Base-by-base conservation (phyloP, 2,888 invertebrate species). In the Tortricodes alternella region DNA sequence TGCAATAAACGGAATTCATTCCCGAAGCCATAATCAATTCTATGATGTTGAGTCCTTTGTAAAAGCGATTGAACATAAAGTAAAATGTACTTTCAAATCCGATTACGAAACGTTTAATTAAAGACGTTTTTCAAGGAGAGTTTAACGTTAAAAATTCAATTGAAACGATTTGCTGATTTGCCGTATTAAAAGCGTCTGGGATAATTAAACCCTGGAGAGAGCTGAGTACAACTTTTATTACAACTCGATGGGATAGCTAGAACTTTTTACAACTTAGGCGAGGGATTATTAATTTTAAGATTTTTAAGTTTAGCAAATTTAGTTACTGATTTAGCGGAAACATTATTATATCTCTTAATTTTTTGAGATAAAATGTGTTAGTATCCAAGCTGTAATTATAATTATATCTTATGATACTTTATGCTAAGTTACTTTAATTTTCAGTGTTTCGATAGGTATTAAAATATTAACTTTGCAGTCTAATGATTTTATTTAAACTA, bases 61-160 rank as follows among this genome's bases (percentile, higher is more conserved):
- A n/a, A 34, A 46, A 39, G 46, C 11, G 39, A 9, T 11, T 21
- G 5, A 11, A 6, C 18, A 6, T 29, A 39, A 46, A 46, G 39
- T 34, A 32, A 29, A 53, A 46, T 19, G 16, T 19, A 41, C 13
- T 18, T 15, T 39, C 24, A 9, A 53, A 34, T 34, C 24, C 24
- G 34, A 48, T 39, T 48, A 34, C 39, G 18, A 34, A 53, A 41
- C 34, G 39, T 53, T 53, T 53, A 53, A 48, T 53, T 53, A 48
- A 53, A 53, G 27, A 13, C 34, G 39, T 48, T 53, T 46, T 46
- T 41, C 46, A 53, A 41, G 18, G 37, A 8, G 24, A n/a, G 15
- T 13, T 46, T 16, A 27, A 19, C 44, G 24, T 39, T 48, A 34
- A 27, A 41, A 19, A 24, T 53, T 46, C 34, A 27, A 53, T 53